Evolutionary conservation across 2,113 vertebrate genomes (phyloP).

Genomic region (Gobius niger): DNA sequence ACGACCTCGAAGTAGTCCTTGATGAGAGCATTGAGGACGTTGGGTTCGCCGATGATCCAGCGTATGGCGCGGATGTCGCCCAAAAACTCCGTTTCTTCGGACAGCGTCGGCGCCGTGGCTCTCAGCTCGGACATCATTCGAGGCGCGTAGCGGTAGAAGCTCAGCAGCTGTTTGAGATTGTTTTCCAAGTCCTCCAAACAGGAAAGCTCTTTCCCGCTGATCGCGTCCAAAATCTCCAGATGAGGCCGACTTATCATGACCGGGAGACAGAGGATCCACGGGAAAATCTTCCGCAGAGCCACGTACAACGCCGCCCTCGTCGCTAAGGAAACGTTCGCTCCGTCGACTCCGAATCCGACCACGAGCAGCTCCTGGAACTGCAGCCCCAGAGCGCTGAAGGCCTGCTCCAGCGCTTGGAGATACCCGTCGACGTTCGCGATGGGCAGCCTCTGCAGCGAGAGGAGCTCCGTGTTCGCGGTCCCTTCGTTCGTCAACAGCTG

Average conservation of each 20-base stretch:
- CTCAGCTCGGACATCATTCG: slow-evolving; percentile 90
- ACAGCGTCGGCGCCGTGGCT: slow-evolving; percentile 86
- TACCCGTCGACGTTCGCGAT: slow-evolving; percentile 88
- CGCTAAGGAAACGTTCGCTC: slow-evolving; percentile 85
- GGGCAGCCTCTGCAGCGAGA: slow-evolving; percentile 89
- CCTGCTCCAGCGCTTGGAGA: slow-evolving; percentile 88
- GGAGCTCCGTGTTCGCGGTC: slow-evolving; percentile 87
- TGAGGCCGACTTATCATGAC: slow-evolving; percentile 94
- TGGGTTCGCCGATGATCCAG: slow-evolving; percentile 96
- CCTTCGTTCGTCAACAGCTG: slow-evolving; percentile 89
- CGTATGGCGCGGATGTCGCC: slow-evolving; percentile 91
- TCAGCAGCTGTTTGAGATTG: slow-evolving; percentile 93
- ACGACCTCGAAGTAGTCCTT: slow-evolving; percentile 97
- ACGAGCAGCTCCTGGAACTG: slow-evolving; percentile 87
- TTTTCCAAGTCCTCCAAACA: slow-evolving; percentile 95
- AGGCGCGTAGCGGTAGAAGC: slow-evolving; percentile 95
- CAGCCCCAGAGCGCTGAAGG: slow-evolving; percentile 86
- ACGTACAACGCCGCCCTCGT: slow-evolving; percentile 88
- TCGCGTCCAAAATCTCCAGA: slow-evolving; percentile 90
- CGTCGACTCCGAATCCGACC: slow-evolving; percentile 88
- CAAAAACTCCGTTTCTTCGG: slow-evolving; percentile 91
- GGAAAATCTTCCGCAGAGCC: slow-evolving; percentile 88
- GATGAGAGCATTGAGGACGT: slow-evolving; percentile 93
- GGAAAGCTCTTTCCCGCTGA: slow-evolving; percentile 92
- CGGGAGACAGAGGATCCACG: slow-evolving; percentile 92